Conservation (phyloP, 2,113 vertebrate genomes). For the Myocastor coypus region DNA sequence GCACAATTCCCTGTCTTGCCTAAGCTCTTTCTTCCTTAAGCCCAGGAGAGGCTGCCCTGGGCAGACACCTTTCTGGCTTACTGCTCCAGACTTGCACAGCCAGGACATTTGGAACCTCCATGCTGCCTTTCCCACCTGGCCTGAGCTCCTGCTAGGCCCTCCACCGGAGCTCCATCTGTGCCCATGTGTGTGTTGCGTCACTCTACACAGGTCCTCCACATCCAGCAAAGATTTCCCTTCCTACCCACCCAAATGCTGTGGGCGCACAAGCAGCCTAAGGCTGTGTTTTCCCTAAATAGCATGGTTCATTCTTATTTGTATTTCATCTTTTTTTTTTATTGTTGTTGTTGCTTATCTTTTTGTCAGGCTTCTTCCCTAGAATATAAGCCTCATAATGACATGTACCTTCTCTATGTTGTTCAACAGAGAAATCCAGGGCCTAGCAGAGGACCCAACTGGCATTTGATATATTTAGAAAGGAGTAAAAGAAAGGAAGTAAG, state of each 20-base stretch:
- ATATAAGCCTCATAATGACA: not conserved
- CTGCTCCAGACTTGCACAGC: not conserved
- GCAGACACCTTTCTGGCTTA: not conserved
- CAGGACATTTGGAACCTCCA: not conserved
- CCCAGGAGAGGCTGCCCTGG: too few relatives aligned
- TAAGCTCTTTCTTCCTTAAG: not conserved
- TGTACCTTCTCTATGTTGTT: not conserved
- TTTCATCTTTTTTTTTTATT: not conserved
- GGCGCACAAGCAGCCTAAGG: accelerated
- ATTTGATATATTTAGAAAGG: not conserved
- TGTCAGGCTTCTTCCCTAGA: not conserved
- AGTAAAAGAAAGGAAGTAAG: not conserved
- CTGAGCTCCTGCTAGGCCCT: not conserved
- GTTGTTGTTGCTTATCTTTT: not conserved
- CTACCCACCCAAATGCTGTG: not conserved
- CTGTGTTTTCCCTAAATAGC: not conserved
- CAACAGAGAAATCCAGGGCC: not conserved
- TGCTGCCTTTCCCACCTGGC: not conserved
- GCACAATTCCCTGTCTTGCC: slow-evolving; percentile 65
- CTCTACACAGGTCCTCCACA: not conserved
- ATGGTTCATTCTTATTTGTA: not conserved
- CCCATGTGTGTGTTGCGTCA: not conserved
- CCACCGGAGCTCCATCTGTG: accelerated
- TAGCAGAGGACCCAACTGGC: not conserved
- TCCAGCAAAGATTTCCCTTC: not conserved